Evolutionary conservation across 2,113 vertebrate genomes (phyloP), one percentile per base, ranked within the genome.

Genomic region (Phasianus colchicus): DNA sequence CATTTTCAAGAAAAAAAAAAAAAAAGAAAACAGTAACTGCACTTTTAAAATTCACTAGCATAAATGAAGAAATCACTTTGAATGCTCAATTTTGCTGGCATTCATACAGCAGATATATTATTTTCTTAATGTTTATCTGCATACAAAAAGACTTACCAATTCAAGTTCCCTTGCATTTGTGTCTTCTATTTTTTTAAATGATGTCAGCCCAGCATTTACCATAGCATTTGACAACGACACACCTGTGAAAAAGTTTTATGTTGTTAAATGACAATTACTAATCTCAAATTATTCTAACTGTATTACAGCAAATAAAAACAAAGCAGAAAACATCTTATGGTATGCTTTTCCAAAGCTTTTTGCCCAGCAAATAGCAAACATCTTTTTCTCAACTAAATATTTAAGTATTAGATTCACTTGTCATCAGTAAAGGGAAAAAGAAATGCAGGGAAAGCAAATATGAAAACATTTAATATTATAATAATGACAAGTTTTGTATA

Each of bases 111-210:
- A 93, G 45, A 76, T 54, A 32, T 13, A 36, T 60, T 71, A 69
- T 50, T 79, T 93, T 85, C 30, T 43, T 60, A 76, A 64, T 50
- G 86, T 72, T 82, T 87, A 70, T 67, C 45, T n/a, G 3, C 9
- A 7, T 47, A 82, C 13, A 70, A 77, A 79, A 85, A 40, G 82
- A 55, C 52, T 96, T 98, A 99, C 99, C 98, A 99, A 83, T 97
- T 99, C 99, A 95, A 99, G 97, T 92, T 99, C 98, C 80, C 99
- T 98, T 94, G 99, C 90, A 83, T 99, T 98, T 90, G 82, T 98
- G 91, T 98, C 97, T 98, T 99, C 99, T 97, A 99, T 99, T 98
- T 99, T 99, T 97, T 97, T 98, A 97, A 99, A 99, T 25, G 99
- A 98, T 14, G 98, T 99, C 95, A 99, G 98, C 52, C 99, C 99